Evolutionary conservation across 2,113 vertebrate species (phyloP), one percentile per base, ranked within the genome.

Genomic region (Regulus satrapa): DNA sequence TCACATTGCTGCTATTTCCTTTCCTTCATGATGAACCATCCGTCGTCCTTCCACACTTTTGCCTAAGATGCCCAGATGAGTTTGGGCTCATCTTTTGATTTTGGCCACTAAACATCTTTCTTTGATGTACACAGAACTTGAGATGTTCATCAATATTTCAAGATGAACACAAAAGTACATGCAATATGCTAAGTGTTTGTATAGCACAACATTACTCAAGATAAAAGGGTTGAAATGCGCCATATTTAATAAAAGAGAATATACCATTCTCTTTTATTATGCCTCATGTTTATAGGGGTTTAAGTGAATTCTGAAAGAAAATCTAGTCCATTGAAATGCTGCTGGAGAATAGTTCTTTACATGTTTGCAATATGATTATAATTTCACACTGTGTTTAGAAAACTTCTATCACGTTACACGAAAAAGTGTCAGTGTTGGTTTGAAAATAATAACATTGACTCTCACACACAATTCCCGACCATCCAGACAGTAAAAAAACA

Each of bases 401-500:
- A 62, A 7, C 13, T 86, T 79, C 7, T 43, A 20, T 40, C 52
- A 67, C 1, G 1, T 58, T 85, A 74, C 8, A 9, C 6, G 5
- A 24, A 52, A 3, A 68, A 62, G 54, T 23, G 29, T 73, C 8
- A 5, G 32, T 6, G 15, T 7, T 75, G 11, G 32, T 68, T 71
- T 68, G 32, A 46, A 56, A 80, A 84, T 1, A 55, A 2, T 14
- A 38, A 34, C 12, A 8, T 45, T 28, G 25, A 54, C n/a, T 63
- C 21, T 67, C 29, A 69, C 14, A 68, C 0, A 0, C 13, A 73
- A 41, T 38, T 76, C n/a, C 34, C 2, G 5, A 36, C 10, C 54
- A 45, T 84, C 18, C 18, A 41, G 58, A 84, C 40, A 41, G 23
- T 10, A 68, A 72, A 32, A 80, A 72, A 62, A n/a, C 9, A 80